Evolutionary conservation across 1,140 invertebrate genomes (phyloP), one percentile per base, ranked within the genome.

Genomic region (Temnothorax curvispinosus): DNA sequence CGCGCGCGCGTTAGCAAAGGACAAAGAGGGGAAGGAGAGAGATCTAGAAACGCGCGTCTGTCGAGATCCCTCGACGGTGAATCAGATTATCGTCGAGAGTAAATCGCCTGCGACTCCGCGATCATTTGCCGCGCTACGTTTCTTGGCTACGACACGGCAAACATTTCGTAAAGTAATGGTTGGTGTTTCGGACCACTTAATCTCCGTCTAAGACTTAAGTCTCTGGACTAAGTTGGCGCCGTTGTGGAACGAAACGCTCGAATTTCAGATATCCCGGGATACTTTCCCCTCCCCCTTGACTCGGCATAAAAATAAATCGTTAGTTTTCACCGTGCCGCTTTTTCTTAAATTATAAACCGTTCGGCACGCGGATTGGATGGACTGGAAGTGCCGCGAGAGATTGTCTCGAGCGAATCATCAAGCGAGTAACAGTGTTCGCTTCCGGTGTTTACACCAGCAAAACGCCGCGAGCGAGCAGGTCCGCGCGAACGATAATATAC

Each of bases 401-500:
- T 86, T 78, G 87, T 76, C 47, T 52, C 13, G 50, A 52, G 52
- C 50, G 35, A 80, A 58, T 74, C 74, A 71, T 77, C 71, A 80
- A 54, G 54, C 41, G n/a, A 52, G 32, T 52, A 85, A 78, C 76
- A 72, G 58, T 50, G 67, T 72, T 69, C 76, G 80, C 89, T 89
- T 89, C 88, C 89, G 85, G 88, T 89, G 89, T 87, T 89, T 85
- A 89, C 65, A 67, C 56, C 74, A 87, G 78, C 75, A 71, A 65
- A 85, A 76, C 62, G 75, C 47, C 32, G 13, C 54, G 62, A 41
- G 64, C 60, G 65, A 56, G 65, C 86, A 65, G 81, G 52, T 50
- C 64, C 44, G 71, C 62, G 41, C 54, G 54, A 89, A 89, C 82
- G 78, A 87, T 90, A 90, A 90, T 87, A 87, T 85, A 90, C 85